A percentile compares a stretch with the other conserved stretches of the same genome.
Evolutionary conservation across 1,140 invertebrate genomes (phyloP).

Genomic region (Patella vulgata): DNA sequence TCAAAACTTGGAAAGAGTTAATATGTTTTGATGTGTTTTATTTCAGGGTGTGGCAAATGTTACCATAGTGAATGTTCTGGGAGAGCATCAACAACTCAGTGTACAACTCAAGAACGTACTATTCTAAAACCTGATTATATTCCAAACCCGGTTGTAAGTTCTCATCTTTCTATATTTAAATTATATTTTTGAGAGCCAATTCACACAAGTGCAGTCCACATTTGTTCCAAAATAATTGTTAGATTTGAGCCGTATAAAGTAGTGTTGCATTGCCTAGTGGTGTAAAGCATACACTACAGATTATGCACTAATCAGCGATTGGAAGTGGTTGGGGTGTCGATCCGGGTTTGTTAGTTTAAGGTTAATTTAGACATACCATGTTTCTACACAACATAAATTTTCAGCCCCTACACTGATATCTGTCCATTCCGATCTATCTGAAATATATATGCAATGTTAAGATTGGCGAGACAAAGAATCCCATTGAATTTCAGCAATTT

Average conservation of each 20-base stretch:
- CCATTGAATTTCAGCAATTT: too few species aligned
- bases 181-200: background rate
- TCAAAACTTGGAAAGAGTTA: too few species aligned
- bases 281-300: background rate
- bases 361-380: too few species aligned
- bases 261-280: background rate
- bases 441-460: too few species aligned
- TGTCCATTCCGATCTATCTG: too few species aligned
- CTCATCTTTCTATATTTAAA: background rate
- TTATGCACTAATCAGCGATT: background rate
- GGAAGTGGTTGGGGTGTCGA: too few species aligned
- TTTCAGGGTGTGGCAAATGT: constrained; percentile 34
- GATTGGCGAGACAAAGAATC: too few species aligned
- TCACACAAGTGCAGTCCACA: background rate
- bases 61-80: constrained; percentile 25
- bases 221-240: background rate
- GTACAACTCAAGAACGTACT: constrained; percentile 16
- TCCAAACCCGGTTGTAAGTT: constrained; percentile 13
- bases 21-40: too few species aligned
- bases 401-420: too few species aligned
- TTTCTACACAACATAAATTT: too few species aligned
- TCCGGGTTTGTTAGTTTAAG: too few species aligned
- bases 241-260: background rate
- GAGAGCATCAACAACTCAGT: constrained; percentile 13
- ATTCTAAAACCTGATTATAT: constrained; percentile 1